phyloP scores from a whole-genome alignment of 2,888 invertebrate genomes.

The Philonicus albiceps region DNA sequence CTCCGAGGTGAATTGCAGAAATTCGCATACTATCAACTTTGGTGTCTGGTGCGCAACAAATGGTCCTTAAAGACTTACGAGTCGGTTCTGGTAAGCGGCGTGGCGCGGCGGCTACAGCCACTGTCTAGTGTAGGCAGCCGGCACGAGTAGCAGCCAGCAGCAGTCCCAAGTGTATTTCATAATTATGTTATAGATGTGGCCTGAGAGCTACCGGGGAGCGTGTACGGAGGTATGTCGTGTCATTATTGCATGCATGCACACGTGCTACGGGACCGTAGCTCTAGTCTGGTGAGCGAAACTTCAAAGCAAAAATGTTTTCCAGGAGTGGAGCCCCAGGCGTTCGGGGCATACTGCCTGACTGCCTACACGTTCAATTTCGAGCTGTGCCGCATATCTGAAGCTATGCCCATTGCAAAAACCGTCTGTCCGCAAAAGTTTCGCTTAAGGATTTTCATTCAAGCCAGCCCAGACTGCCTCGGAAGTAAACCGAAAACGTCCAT shows the following conservation, averaged over 20 bases:
- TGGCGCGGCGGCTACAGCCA: neutral
- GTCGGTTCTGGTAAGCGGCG: neutral
- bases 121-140: neutral
- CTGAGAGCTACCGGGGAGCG: neutral
- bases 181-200: neutral
- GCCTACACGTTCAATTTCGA: neutral
- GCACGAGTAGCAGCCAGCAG: neutral
- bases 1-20: neutral
- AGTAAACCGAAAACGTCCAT: neutral
- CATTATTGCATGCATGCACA: neutral
- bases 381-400: neutral
- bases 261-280: neutral
- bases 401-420: neutral
- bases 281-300: neutral
- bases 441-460: neutral
- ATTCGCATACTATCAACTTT: neutral
- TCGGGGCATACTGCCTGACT: neutral
- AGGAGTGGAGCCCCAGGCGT: neutral
- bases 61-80: neutral
- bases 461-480: neutral
- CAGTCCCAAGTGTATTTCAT: neutral
- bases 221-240: neutral
- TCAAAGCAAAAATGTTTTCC: slow-evolving; percentile 1
- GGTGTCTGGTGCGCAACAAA: neutral
- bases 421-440: neutral